Conservation (phyloP, 2,888 invertebrate genomes). For the Drosophila yooni region DNA sequence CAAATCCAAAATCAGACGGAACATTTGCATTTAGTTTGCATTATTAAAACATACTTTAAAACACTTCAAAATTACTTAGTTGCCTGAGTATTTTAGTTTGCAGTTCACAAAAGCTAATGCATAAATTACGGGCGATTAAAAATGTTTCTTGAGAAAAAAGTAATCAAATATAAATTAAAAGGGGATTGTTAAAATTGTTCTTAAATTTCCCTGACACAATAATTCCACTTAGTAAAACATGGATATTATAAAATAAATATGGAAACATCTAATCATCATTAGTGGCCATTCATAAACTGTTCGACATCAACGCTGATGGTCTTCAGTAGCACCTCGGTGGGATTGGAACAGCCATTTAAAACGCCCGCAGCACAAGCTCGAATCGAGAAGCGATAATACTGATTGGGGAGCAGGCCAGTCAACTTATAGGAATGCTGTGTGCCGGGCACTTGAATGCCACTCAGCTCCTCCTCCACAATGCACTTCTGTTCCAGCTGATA, state of each 20-base stretch:
- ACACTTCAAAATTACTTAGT: not conserved
- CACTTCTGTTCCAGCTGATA: constrained; percentile 70
- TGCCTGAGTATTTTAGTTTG: constrained; percentile 16
- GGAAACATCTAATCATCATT: not conserved
- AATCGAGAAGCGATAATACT: constrained; percentile 74
- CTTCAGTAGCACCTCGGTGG: constrained; percentile 63
- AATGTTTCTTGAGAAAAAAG: not conserved
- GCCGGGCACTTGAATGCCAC: constrained; percentile 59
- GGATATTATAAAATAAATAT: not conserved
- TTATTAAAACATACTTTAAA: constrained; percentile 4
- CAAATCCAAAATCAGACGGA: constrained; percentile 11
- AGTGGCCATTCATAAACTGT: constrained; percentile 41
- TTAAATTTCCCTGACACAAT: not conserved
- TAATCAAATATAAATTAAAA: not conserved
- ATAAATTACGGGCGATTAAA: not conserved
- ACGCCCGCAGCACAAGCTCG: constrained; percentile 77
- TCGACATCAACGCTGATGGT: constrained; percentile 56
- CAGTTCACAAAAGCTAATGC: not conserved
- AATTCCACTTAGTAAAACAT: not conserved
- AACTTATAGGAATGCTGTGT: constrained; percentile 61
- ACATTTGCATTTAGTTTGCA: constrained; percentile 3
- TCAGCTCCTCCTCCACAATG: constrained; percentile 46
- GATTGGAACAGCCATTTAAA: constrained; percentile 79
- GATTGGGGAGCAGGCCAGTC: constrained; percentile 50
- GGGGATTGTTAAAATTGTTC: not conserved